These are phyloP conservation scores for Ichneumoninae sp. DNA, from an alignment of 2,888 invertebrate species.

Conservation along the genomic window DNA sequence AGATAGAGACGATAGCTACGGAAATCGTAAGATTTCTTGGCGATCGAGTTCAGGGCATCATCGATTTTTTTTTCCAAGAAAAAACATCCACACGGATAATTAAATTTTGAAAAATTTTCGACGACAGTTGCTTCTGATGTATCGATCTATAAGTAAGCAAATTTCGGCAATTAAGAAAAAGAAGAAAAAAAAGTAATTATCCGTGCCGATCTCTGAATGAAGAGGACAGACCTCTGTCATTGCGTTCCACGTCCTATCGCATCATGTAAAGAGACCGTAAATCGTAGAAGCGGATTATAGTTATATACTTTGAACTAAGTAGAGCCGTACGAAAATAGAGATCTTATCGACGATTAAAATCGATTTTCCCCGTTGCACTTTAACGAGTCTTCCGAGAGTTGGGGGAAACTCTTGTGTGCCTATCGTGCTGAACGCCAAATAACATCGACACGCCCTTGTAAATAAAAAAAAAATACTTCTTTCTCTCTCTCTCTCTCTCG, in stretches of 20 bases:
- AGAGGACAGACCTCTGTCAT: not conserved
- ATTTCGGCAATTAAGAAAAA: not conserved
- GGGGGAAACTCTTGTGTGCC: not conserved
- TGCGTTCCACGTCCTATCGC: not conserved
- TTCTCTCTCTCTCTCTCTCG: not conserved
- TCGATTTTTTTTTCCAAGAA: not conserved
- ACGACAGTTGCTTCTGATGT: not conserved
- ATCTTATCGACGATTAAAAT: constrained; percentile 6
- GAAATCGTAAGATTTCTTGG: not conserved
- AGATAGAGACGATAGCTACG: not conserved
- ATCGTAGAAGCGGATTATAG: not conserved
- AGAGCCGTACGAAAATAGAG: not conserved
- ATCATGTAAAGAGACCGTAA: not conserved
- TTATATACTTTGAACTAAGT: not conserved
- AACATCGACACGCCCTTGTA: not conserved
- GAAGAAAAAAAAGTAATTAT: not conserved
- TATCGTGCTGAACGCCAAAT: constrained; percentile 20
- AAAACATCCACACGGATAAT: not conserved
- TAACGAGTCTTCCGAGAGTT: constrained; percentile 8
- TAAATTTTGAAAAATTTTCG: not conserved
- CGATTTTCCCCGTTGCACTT: constrained; percentile 45
- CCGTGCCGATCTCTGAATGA: not conserved
- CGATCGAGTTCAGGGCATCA: not conserved
- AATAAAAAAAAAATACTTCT: not conserved
- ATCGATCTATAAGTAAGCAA: not conserved